Evolutionary conservation across 2,797 vertebrate genomes (phyloP), one percentile per base, ranked within the genome.

Genomic region (Pangasius djambal): DNA sequence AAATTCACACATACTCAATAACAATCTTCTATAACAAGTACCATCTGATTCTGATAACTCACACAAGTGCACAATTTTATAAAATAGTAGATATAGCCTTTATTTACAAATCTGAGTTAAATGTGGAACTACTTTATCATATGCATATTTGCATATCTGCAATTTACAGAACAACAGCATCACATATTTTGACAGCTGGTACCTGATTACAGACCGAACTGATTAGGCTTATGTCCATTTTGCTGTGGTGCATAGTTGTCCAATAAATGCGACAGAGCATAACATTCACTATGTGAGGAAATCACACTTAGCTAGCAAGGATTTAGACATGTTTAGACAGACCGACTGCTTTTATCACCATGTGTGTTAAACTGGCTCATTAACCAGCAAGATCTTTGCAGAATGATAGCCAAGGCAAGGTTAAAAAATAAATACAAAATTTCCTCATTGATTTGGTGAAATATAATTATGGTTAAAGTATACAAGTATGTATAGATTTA

Each of bases 1-100:
- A 86, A 37, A 61, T 34, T 84, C 75, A 89, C 61, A 88, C 34
- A 90, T 74, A 86, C 72, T 48, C 34, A 28, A 74, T 69, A 69
- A 85, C 12, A 85, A 69, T 69, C 83, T 67, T 67, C 63, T 69
- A 31, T 13, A 85, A 50, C 61, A 65, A 84, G 44, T 28, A 22
- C 37, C 57, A 50, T 67, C 9, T 83, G 61, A 83, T 83, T 65
- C 61, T 34, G 40, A 50, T 31, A 50, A 52, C 81, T 83, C 28
- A 2, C 28, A 65, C 81, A 85, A 69, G 63, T 34, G 18, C 20
- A 63, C 9, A 13, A 4, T 13, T 69, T 69, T 15, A 83, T 6
- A 40, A 48, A 63, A 63, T 65, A 40, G 25, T 82, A 6, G 15
- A 22, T 81, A 22, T 13, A 25, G 31, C 31, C 4, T 12, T 31